Base-by-base conservation (phyloP, 2,113 vertebrate genomes). In the Callithrix jacchus region DNA sequence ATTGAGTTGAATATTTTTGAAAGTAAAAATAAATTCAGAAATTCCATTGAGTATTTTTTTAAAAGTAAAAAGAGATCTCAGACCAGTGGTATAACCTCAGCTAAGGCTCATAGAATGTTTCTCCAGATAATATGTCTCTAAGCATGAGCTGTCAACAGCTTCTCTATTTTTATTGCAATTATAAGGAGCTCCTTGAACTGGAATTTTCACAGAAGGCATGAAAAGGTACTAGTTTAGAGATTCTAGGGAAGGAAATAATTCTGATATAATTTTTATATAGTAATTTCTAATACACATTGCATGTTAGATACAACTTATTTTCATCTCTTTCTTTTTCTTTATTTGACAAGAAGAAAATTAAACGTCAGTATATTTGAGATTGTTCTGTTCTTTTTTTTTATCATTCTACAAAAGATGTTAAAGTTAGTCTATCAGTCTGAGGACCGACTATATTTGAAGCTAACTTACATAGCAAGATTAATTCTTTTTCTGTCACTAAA, bases 81-180 rank as follows among this genome's bases (percentile, higher is more conserved):
- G 89, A 87, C 37, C 20, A 64, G 40, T 90, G 58, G 9, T 61
- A 13, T 8, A 87, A 8, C 3, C 20, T 92, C 37, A 90, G 16
- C 18, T 74, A 23, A 93, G 10, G 35, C 70, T 16, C 87, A 84
- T 20, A 94, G 54, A 92, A 83, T 61, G 58, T 79, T 94, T 95
- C 52, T 92, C 85, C 27, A 83, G 45, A 92, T 87, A 94, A 74
- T 91, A 47, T 58, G 13, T 56, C 49, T 97, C 47, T 83, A 92
- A 90, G 42, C 16, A 94, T 84, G 18, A 70, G 14, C 9, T 89
- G 66, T 37, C 45, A 94, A 35, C 17, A 77, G 52, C 68, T 95
- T 95, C 86, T 92, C 54, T 95, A 54, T 94, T 90, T 79, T 40
- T 74, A 80, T 54, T 18, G 47, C 10, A 82, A 82, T 76, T 96